Conservation (phyloP, 1,140 invertebrate species). For the Trichonephila clavata region DNA sequence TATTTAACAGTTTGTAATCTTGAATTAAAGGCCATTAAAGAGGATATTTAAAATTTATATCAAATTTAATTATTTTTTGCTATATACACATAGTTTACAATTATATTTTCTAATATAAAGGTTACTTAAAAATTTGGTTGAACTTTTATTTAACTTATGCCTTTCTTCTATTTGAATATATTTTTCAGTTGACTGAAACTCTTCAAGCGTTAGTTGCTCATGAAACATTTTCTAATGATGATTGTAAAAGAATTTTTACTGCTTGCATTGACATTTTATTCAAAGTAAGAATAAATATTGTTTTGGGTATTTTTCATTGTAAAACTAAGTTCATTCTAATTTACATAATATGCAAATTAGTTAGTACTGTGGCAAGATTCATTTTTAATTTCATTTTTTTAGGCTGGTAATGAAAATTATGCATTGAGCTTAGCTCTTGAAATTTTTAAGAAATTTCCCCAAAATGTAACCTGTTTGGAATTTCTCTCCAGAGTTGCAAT, state of each 20-base stretch:
- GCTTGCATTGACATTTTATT: constrained; percentile 43
- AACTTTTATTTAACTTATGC: too few relatives aligned
- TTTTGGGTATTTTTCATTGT: neutral
- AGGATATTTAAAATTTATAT: too few relatives aligned
- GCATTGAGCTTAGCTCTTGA: constrained; percentile 38
- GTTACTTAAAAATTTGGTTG: too few relatives aligned
- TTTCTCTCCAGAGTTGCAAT: constrained; percentile 57
- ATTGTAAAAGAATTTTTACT: constrained; percentile 66
- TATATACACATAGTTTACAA: too few relatives aligned
- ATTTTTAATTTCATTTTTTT: constrained; percentile 25
- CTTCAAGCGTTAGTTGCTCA: constrained; percentile 27
- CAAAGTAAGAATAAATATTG: constrained; percentile 55
- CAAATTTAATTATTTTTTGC: too few relatives aligned
- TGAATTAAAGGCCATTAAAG: too few relatives aligned
- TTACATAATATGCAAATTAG: neutral
- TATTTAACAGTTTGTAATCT: too few relatives aligned
- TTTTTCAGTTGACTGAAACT: constrained; percentile 47
- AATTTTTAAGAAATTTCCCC: constrained; percentile 53
- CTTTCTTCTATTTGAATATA: too few relatives aligned
- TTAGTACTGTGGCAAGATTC: neutral
- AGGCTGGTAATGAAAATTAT: constrained; percentile 50
- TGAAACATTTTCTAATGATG: constrained; percentile 61
- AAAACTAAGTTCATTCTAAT: neutral
- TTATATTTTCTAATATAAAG: too few relatives aligned
- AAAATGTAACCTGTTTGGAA: constrained; percentile 43